Base-by-base conservation (phyloP, 2,113 vertebrate genomes). In the Lynx canadensis region DNA sequence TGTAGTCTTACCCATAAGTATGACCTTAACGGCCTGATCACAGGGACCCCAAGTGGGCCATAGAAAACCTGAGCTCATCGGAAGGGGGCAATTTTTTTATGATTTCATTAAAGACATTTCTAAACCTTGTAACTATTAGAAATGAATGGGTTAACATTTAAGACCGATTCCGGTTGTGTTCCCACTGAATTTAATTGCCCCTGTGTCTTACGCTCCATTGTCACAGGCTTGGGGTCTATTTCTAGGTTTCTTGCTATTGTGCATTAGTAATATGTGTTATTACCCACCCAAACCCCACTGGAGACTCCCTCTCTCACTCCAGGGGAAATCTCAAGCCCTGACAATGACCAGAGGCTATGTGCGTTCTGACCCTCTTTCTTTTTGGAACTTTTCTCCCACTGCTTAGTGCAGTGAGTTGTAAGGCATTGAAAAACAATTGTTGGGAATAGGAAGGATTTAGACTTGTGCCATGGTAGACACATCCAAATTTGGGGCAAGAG, bases 271-370 rank as follows among this genome's bases (percentile, higher is more conserved):
- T 11, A 50, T 6, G 9, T 0, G 1, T 11, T 15, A 45, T 3
- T 13, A 19, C 55, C 48, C 12, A 1, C 27, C 10, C 7, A 31
- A 18, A 4, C 21, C 50, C 27, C 5, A 0, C 3, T 1, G 4
- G 21, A 0, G 8, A 16, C 69, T 36, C 60, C 88, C 50, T 3
- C 19, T 7, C 73, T 48, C n/a, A 4, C 15, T 7, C 31, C 19
- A 1, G 27, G 23, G 14, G 15, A 76, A n/a, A 60, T 68, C 52
- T 55, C 3, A 5, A 73, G 41, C 4, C 12, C 31, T 33, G 38
- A 52, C 31, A 3, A 55, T 29, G 74, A 33, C 87, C 80, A 68
- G 80, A 63, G 25, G 15, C 19, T 78, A 33, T 5, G 3, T 3
- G 7, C 16, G 29, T n/a, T 38, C n/a, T 21, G 69, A 71, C 41